Evolutionary conservation across 2,888 invertebrate species (phyloP).

Genomic region (Caenorhabditis virilis): DNA sequence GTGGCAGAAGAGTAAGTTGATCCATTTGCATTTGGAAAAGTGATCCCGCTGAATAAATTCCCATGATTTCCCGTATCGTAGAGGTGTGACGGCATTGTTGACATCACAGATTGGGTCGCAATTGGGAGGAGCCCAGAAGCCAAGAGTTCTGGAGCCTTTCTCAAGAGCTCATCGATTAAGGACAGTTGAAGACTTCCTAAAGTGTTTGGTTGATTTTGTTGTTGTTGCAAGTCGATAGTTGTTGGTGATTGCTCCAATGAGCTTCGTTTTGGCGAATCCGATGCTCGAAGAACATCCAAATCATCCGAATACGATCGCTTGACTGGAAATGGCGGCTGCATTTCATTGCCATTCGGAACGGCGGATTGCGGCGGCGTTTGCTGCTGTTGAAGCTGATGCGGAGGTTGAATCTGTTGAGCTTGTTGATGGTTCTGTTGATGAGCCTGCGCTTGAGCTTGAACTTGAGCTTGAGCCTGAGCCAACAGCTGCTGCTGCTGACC

Average conservation of each 20-base stretch:
- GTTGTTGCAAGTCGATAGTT: background rate
- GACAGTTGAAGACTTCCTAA: conserved; percentile 4
- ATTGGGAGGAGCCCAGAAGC: background rate
- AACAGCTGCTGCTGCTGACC: conserved; percentile 8
- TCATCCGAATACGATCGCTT: conserved; percentile 38
- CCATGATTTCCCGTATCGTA: background rate
- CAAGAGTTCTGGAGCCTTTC: conserved; percentile 3
- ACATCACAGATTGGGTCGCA: conserved; percentile 8
- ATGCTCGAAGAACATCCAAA: conserved; percentile 7
- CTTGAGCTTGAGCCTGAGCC: background rate
- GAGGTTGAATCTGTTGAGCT: background rate
- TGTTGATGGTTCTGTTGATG: too few species aligned
- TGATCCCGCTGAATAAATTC: conserved; percentile 8
- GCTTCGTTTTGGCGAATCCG: background rate
- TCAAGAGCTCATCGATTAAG: background rate
- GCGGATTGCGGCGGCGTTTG: conserved; percentile 24
- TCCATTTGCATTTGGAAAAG: conserved; percentile 6
- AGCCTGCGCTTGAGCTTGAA: background rate
- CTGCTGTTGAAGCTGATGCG: background rate
- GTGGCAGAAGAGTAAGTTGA: conserved; percentile 26
- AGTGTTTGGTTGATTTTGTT: background rate
- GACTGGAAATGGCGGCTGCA: conserved; percentile 29
- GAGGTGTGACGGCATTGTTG: conserved; percentile 1
- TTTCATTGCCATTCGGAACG: conserved; percentile 13
- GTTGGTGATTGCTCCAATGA: conserved; percentile 25